Evolutionary conservation across 2,113 vertebrate genomes (phyloP).

Genomic region (Ahaetulla prasina): DNA sequence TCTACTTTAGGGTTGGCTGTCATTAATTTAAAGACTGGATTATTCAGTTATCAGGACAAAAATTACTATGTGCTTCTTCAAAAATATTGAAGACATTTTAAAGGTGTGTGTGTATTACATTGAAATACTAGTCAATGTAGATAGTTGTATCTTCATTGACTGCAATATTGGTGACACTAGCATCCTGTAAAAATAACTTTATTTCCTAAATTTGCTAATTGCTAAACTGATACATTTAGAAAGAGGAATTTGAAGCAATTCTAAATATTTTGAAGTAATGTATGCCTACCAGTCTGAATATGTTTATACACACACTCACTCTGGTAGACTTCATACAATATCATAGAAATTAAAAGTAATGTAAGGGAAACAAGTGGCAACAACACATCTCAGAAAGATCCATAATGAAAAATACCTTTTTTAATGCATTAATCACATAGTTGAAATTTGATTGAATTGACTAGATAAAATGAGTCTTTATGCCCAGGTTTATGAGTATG

Average conservation of each 20-base stretch:
- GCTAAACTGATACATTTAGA: not conserved
- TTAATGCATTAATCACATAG: not conserved
- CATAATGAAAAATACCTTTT: not conserved
- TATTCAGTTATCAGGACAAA: conserved; percentile 2
- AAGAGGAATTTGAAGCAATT: not conserved
- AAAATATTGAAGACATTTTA: conserved; percentile 7
- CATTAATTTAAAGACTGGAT: conserved; percentile 3
- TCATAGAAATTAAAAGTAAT: not conserved
- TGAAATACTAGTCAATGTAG: not conserved
- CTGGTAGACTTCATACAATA: not conserved
- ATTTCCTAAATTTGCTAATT: not conserved
- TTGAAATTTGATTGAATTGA: not conserved
- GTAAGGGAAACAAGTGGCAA: not conserved
- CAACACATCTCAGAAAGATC: not conserved
- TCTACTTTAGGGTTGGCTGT: conserved; percentile 13
- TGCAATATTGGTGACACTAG: conserved; percentile 11
- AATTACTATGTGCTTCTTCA: not conserved
- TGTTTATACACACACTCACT: not conserved
- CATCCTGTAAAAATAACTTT: conserved; percentile 33
- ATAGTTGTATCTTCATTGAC: not conserved
- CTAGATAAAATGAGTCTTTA: not conserved
- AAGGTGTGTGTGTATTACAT: not conserved
- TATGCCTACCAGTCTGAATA: not conserved
- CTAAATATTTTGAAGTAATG: not conserved
- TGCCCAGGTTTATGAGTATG: not conserved